Evolutionary conservation across 2,888 invertebrate genomes (phyloP).

Genomic region (Sicus ferrugineus): DNA sequence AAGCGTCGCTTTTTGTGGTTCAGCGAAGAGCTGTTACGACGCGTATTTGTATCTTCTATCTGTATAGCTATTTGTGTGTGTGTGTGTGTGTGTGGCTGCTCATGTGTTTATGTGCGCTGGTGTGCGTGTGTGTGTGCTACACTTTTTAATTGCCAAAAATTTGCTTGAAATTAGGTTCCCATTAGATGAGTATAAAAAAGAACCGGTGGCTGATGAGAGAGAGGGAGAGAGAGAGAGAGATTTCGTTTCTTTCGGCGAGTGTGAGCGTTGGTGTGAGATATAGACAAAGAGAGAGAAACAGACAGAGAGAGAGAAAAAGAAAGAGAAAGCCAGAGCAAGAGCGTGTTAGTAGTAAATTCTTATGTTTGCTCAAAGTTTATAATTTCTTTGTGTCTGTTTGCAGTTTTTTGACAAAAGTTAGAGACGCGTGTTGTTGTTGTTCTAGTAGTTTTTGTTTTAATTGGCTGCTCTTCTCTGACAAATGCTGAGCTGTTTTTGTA

Average conservation of each 20-base stretch:
- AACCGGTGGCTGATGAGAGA: neutral
- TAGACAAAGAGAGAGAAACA: too few relatives aligned
- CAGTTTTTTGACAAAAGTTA: conserved; percentile 1
- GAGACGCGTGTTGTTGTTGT: neutral
- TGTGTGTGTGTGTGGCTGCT: too few relatives aligned
- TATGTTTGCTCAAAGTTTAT: too few relatives aligned
- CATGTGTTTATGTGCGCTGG: too few relatives aligned
- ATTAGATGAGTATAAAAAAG: conserved; percentile 5
- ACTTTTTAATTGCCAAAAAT: neutral
- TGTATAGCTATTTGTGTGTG: too few relatives aligned
- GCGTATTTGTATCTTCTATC: too few relatives aligned
- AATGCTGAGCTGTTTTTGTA: neutral
- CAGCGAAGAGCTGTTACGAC: too few relatives aligned
- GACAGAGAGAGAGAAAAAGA: neutral
- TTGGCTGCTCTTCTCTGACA: neutral
- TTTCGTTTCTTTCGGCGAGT: neutral
- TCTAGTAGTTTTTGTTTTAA: conserved; percentile 1
- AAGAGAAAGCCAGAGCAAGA: neutral
- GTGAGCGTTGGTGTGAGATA: neutral
- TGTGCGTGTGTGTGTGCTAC: neutral
- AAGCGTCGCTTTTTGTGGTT: too few relatives aligned
- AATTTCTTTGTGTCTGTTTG: neutral
- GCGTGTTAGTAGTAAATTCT: too few relatives aligned
- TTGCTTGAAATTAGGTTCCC: neutral
- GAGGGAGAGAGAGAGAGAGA: neutral